Conservation (phyloP, 2,888 invertebrate species). For the Oscheius sp. region DNA sequence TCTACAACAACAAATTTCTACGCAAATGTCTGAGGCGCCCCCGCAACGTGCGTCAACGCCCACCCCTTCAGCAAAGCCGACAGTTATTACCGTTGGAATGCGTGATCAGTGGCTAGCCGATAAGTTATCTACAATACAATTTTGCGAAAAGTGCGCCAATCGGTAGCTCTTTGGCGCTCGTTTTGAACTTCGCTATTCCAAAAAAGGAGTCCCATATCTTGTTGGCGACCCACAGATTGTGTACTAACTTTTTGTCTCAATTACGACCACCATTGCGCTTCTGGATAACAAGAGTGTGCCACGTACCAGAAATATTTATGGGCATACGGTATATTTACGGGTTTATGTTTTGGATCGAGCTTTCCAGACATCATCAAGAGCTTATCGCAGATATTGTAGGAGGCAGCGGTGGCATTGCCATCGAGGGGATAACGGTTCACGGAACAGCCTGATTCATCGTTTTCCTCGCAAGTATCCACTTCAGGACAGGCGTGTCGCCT, state of each 20-base stretch:
- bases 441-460: constrained; percentile 5
- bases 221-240: not conserved
- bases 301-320: constrained; percentile 7
- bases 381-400: too few relatives aligned
- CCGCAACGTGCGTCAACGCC: constrained; percentile 29
- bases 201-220: constrained; percentile 2
- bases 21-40: constrained; percentile 12
- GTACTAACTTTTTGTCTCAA: constrained; percentile 1
- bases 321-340: not conserved
- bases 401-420: too few relatives aligned
- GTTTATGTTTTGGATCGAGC: too few relatives aligned
- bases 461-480: constrained; percentile 25
- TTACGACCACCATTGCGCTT: constrained; percentile 1
- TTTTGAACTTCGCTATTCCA: constrained; percentile 5
- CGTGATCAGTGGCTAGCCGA: constrained; percentile 29
- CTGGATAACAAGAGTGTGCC: not conserved
- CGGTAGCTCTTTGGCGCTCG: constrained; percentile 11
- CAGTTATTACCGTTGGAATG: constrained; percentile 33
- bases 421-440: not conserved
- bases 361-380: not conserved
- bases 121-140: constrained; percentile 19
- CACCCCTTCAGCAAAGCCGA: constrained; percentile 15
- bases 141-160: constrained; percentile 26
- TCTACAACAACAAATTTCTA: constrained; percentile 4
- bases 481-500: constrained; percentile 27